Base-by-base conservation (phyloP, 2,888 invertebrate species). In the Drosophila recens region DNA sequence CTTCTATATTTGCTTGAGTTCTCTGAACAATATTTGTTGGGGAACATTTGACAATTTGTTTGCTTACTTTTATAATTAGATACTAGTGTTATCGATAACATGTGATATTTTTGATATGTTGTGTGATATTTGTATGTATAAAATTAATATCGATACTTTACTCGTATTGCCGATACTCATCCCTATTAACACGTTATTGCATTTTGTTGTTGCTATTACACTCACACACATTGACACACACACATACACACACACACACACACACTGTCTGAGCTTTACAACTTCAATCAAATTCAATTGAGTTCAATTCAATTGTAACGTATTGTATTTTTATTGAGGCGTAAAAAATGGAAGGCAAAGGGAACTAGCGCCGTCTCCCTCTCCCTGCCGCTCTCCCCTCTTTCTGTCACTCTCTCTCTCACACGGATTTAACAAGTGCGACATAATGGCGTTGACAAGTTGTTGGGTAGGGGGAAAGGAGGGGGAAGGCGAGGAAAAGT, bases 211-310 rank as follows among this genome's bases (percentile, higher is more conserved):
- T 77, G 78, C 43, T 69, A 11, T 46, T 56, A 48, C 42, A 38
- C 40, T 49, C 48, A 51, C 48, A 40, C 46, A 40, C n/a, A n/a
- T 17, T 17, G 17, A 51, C 30, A 36, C 52, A 33, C 49, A 36
- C 62, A 49, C 64, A 17, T 1, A 49, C 58, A 46, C 53, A 63
- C 56, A 63, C 33, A 30, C 30, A 45, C 51, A 36, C 58, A 40
- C 30, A 38, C 36, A 53, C 73, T 76, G 86, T 72, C 90, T 78
- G 86, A 85, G 85, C 90, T 88, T 89, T 90, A 90, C 80, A 87
- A 83, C 88, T 87, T 87, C 88, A 88, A 87, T 87, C 86, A 88
- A 87, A 87, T 88, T 87, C 88, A 87, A 88, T 87, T 87, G 88
- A 87, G 86, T 86, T 86, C 83, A 86, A 86, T 86, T 86, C 86